Conservation (phyloP, 2,797 vertebrate species). For the Micropoecilia bifurca region DNA sequence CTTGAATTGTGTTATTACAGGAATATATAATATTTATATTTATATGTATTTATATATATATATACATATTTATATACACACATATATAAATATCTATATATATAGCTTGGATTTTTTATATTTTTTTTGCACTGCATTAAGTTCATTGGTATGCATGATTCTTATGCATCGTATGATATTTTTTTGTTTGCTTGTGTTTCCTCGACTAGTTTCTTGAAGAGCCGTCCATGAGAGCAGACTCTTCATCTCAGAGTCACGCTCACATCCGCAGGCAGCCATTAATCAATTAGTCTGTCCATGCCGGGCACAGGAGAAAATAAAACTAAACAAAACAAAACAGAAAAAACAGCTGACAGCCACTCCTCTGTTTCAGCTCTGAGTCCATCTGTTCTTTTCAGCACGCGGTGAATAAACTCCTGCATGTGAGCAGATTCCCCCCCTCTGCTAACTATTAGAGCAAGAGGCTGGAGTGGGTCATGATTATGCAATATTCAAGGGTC, state of each 20-base stretch:
- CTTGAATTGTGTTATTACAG: conserved; percentile 80
- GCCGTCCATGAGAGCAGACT: conserved; percentile 54
- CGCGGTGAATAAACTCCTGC: conserved; percentile 52
- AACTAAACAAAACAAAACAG: not conserved
- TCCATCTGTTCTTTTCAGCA: conserved; percentile 51
- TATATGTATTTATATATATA: conserved; percentile 59
- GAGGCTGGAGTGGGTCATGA: conserved; percentile 45
- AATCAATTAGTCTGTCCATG: conserved; percentile 55
- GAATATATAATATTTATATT: conserved; percentile 78
- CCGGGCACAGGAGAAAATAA: conserved; percentile 30
- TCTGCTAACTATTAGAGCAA: conserved; percentile 51
- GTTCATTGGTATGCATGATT: conserved; percentile 78
- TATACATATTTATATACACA: conserved; percentile 62
- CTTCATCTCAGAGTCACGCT: conserved; percentile 66
- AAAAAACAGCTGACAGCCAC: conserved; percentile 44
- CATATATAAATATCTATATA: conserved; percentile 50
- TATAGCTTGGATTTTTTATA: conserved; percentile 70
- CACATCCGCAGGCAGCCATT: conserved; percentile 52
- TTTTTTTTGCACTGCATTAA: conserved; percentile 79
- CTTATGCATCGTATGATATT: conserved; percentile 71
- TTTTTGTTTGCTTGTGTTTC: conserved; percentile 34
- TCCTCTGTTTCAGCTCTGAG: conserved; percentile 44
- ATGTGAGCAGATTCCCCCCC: conserved; percentile 43
- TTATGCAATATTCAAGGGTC: conserved; percentile 25
- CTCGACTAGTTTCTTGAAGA: conserved; percentile 54